Evolutionary conservation across 1,140 invertebrate genomes (phyloP).

Genomic region (Mactra quadrangularis): DNA sequence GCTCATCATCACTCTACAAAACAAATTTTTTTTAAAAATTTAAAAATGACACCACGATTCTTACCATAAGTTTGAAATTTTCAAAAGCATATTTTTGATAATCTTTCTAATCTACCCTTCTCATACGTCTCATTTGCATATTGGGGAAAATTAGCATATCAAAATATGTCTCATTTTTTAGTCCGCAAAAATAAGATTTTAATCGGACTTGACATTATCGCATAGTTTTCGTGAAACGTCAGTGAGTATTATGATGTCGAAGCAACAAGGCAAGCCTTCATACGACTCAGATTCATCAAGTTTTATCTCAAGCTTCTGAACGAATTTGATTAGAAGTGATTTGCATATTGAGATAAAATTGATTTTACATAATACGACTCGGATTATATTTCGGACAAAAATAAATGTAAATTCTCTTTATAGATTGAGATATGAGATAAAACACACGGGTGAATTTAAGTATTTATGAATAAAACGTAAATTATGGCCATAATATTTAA

Average conservation of each 20-base stretch:
- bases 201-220: slow-evolving; percentile 42
- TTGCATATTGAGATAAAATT: slow-evolving; percentile 65
- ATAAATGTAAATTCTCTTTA: slow-evolving; percentile 56
- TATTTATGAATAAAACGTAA: slow-evolving; percentile 59
- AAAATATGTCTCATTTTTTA: slow-evolving; percentile 62
- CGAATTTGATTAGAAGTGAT: slow-evolving; percentile 49
- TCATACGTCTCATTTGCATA: slow-evolving; percentile 57
- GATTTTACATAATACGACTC: slow-evolving; percentile 60
- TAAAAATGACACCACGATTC: no score
- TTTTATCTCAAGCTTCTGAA: slow-evolving; percentile 52
- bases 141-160: slow-evolving; percentile 61
- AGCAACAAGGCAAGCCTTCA: slow-evolving; percentile 63
- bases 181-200: slow-evolving; percentile 31
- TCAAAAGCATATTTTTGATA: slow-evolving; percentile 57
- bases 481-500: slow-evolving; percentile 45
- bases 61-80: no score
- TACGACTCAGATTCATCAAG: slow-evolving; percentile 57
- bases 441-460: slow-evolving; percentile 37
- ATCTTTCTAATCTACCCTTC: slow-evolving; percentile 50
- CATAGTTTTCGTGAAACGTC: slow-evolving; percentile 16
- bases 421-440: slow-evolving; percentile 25
- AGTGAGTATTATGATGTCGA: slow-evolving; percentile 49
- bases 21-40: no score
- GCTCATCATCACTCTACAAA: no score
- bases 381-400: slow-evolving; percentile 62